phyloP scores from a whole-genome alignment of 64 coral and sea anemone genomes.

The Montipora capricornis region DNA sequence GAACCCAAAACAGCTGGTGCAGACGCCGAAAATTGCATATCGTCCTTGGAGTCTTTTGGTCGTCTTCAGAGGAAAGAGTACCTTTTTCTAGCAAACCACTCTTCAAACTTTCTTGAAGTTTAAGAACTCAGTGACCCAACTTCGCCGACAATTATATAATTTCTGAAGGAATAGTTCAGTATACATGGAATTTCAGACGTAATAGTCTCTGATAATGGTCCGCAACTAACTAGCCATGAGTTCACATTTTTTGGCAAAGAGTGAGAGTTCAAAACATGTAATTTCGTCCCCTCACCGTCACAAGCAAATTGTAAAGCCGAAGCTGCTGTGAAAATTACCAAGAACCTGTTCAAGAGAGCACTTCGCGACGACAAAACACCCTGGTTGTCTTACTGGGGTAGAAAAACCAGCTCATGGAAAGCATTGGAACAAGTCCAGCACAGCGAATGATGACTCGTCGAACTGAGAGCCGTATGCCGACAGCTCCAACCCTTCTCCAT shows the following conservation, averaged over 20 bases:
- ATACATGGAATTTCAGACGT: no score
- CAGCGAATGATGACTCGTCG: not conserved
- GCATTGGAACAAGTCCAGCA: not conserved
- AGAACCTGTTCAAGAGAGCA: not conserved
- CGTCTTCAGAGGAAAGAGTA: not conserved
- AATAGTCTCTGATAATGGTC: no score
- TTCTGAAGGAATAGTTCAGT: no score
- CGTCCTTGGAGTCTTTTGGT: not conserved
- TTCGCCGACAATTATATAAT: not conserved
- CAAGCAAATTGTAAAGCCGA: no score
- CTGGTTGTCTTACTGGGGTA: not conserved
- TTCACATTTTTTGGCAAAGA: no score
- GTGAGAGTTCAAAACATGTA: no score
- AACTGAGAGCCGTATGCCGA: not conserved
- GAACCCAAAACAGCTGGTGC: not conserved
- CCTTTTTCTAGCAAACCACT: constrained; percentile 11
- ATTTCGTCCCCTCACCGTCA: no score
- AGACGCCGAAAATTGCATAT: not conserved
- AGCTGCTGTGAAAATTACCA: not conserved
- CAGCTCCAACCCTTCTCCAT: no score
- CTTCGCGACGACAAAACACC: not conserved
- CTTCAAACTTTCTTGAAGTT: not conserved
- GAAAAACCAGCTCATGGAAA: not conserved
- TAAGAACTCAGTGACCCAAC: constrained; percentile 4
- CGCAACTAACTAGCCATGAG: no score